A percentile compares a stretch with the other conserved stretches of the same genome.
Evolutionary conservation across 1,140 invertebrate genomes (phyloP).

Genomic region (Chrysomallon squamiferum): DNA sequence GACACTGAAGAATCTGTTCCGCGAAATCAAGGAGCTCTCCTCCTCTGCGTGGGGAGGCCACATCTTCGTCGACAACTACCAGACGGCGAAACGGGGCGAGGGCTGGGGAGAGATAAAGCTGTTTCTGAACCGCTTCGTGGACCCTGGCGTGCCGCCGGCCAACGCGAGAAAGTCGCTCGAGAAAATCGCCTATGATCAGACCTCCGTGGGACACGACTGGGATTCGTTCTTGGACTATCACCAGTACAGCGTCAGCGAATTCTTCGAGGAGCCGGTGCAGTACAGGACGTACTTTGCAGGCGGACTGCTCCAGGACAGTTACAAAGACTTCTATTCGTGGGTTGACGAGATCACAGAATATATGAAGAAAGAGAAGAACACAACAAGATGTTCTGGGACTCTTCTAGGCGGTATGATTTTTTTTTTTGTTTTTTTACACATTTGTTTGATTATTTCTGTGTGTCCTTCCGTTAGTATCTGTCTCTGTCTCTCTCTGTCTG

Average conservation of each 20-base stretch:
- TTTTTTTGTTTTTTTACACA: no score
- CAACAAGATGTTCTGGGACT: no score
- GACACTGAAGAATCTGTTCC: constrained; percentile 3
- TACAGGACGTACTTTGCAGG: no score
- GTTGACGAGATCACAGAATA: no score
- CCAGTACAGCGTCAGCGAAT: neutral
- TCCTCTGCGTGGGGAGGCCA: constrained; percentile 20
- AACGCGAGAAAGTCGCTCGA: constrained; percentile 1
- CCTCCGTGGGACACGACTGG: neutral
- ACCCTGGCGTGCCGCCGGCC: neutral
- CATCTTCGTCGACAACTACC: constrained; percentile 3
- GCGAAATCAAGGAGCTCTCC: constrained; percentile 1
- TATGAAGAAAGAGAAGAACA: no score
- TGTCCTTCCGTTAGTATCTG: no score
- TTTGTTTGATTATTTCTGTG: no score
- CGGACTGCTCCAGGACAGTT: no score
- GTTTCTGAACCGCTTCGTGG: constrained; percentile 11
- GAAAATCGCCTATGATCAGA: neutral
- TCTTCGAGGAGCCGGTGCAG: no score
- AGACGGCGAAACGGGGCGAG: neutral
- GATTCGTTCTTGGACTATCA: constrained; percentile 23
- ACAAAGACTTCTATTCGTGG: no score
- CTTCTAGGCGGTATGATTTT: no score
- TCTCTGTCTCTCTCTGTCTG: no score
- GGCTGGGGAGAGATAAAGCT: neutral